Conservation (phyloP, 2,113 vertebrate species). For the Callopanchax toddi region DNA sequence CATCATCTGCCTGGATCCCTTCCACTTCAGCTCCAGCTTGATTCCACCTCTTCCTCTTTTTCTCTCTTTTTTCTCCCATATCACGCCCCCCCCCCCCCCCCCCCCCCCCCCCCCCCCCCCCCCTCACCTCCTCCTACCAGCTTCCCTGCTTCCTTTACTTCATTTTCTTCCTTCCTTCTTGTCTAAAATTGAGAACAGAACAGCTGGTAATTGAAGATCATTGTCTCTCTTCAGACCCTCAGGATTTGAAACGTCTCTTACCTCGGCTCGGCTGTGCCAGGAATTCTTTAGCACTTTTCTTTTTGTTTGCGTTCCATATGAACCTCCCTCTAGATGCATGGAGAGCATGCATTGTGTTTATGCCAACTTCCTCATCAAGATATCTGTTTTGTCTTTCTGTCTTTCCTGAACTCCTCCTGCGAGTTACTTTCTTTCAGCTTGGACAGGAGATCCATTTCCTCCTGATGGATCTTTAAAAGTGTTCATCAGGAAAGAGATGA, state of each 20-base stretch:
- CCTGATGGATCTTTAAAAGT: slow-evolving; percentile 25
- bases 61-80: not conserved
- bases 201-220: slow-evolving; percentile 85
- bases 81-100: not conserved
- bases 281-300: slow-evolving; percentile 49
- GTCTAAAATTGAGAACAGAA: slow-evolving; percentile 80
- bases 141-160: slow-evolving; percentile 10
- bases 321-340: slow-evolving; percentile 65
- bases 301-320: slow-evolving; percentile 25
- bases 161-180: slow-evolving; percentile 56
- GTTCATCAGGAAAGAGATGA: slow-evolving; percentile 8
- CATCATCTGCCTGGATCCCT: not conserved
- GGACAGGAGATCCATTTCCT: slow-evolving; percentile 61
- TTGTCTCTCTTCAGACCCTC: slow-evolving; percentile 78
- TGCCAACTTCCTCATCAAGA: slow-evolving; percentile 59
- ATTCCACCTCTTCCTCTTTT: slow-evolving; percentile 6
- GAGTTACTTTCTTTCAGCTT: slow-evolving; percentile 55
- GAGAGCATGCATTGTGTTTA: slow-evolving; percentile 65
- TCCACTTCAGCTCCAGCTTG: slow-evolving; percentile 1
- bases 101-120: not conserved
- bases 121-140: slow-evolving; percentile 14
- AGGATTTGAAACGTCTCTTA: slow-evolving; percentile 71
- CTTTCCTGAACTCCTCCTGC: slow-evolving; percentile 61
- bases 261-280: slow-evolving; percentile 64
- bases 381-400: slow-evolving; percentile 41